Base-by-base conservation (phyloP, 2,888 invertebrate species). In the Phortica magna region DNA sequence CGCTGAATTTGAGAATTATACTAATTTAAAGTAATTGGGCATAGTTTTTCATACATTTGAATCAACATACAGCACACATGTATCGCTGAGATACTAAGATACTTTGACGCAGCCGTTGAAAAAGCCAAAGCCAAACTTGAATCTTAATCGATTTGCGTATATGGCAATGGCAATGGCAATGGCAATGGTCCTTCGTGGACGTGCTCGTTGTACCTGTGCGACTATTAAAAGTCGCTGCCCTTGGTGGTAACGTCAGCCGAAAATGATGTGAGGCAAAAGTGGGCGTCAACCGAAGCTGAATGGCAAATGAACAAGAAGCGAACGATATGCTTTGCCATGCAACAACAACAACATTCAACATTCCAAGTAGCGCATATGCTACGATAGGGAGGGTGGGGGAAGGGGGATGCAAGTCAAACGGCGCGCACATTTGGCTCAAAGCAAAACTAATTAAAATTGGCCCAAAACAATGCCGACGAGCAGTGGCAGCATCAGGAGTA, bases 71-170 rank as follows among this genome's bases (percentile, higher is more conserved):
- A 31, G 31, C 31, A n/a, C n/a, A n/a, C n/a, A n/a, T n/a, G n/a
- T n/a, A n/a, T n/a, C n/a, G n/a, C n/a, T n/a, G n/a, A n/a, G n/a
- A n/a, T n/a, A n/a, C n/a, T n/a, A n/a, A n/a, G n/a, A n/a, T n/a
- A n/a, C n/a, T n/a, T n/a, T n/a, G n/a, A n/a, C n/a, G n/a, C n/a
- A n/a, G n/a, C n/a, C n/a, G n/a, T n/a, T n/a, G n/a, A n/a, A n/a
- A n/a, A 31, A 5, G 31, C 22, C 2, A 22, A 68, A 59, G 43
- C 57, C n/a, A 71, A 71, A 61, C 39, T 76, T 77, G 88, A 91
- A 90, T 90, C 91, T 91, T 91, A 91, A 91, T 91, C 91, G 91
- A 91, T 91, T 91, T 91, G 88, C 89, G 90, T 91, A 90, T 89
- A 85, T 82, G 84, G 82, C 79, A 87, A 84, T 83, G 83, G 31